Percentiles rank a stretch among this genome's conserved stretches.
Conservation (phyloP, 2,888 invertebrate species). For the Sinhomidia bicolor region DNA sequence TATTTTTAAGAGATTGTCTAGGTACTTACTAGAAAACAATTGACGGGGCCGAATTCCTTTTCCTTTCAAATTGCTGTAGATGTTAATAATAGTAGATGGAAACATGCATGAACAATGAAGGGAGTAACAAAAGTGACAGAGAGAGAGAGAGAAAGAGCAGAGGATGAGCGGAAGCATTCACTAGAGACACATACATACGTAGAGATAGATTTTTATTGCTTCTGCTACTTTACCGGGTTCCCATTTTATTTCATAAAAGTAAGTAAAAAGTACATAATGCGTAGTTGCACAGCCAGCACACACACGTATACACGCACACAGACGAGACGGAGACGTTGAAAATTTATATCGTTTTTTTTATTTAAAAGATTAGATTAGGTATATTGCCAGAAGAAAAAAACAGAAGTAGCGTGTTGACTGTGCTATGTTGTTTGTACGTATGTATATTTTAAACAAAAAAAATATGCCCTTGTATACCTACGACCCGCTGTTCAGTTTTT, state of each 20-base stretch:
- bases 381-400: background rate
- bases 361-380: constrained; percentile 3
- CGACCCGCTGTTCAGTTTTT: background rate
- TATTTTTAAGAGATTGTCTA: background rate
- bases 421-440: background rate
- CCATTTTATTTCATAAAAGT: constrained; percentile 6
- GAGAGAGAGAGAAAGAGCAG: background rate
- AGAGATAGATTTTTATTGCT: constrained; percentile 24
- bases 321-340: background rate
- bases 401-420: background rate
- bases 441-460: background rate
- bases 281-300: background rate
- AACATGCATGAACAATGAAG: constrained; percentile 22
- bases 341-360: background rate
- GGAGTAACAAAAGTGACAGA: background rate
- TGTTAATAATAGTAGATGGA: background rate
- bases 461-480: too few species aligned
- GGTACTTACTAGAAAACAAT: background rate
- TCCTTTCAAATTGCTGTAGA: background rate
- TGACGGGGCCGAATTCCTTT: background rate
- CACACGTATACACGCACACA: background rate
- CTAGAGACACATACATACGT: constrained; percentile 1
- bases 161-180: constrained; percentile 23
- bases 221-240: background rate
- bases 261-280: background rate